Base-by-base conservation (phyloP, 2,113 vertebrate genomes). In the Actenoides lindsayi region DNA sequence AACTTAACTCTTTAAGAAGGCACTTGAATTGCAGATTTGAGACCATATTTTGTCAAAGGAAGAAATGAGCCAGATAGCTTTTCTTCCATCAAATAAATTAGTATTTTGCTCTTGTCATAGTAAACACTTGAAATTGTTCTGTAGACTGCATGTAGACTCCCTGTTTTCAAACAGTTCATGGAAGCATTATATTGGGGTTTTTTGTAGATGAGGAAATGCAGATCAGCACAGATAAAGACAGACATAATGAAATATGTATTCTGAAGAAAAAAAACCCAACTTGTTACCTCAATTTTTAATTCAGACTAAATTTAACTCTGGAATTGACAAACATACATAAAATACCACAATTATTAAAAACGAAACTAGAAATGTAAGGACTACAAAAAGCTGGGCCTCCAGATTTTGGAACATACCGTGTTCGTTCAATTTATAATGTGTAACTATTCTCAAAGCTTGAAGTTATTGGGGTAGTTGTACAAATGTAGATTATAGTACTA, bases 121-220 rank as follows among this genome's bases (percentile, higher is more conserved):
- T 50, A 18, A 87, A 13, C 62, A 63, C 18, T 39, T 69, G 2
- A 59, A 81, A 85, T 48, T 79, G n/a, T 53, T 71, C 20, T 33
- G 5, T 50, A 70, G 57, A 21, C 42, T 79, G n/a, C 6, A 12
- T 20, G 18, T 62, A 62, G 68, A 56, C 14, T 68, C 14, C 7
- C 5, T 60, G 12, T 39, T 89, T 90, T 71, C 28, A 54, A 68
- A 42, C 6, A 59, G 14, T 37, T 83, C 25, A 37, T 37, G 35
- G 18, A 28, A 31, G 21, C 14, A 57, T 63, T 60, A n/a, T n/a
- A 59, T 48, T 1, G 0, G 2, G 1, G 5, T 7, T 28, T 89
- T 87, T 63, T 62, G 31, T 46, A 39, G 33, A 6, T 8, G 17
- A 8, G 15, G 48, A 69, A 59, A 73, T 31, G 39, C 5, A 51